Base-by-base conservation (phyloP, 2,888 invertebrate species). In the Choristoneura rosaceana region DNA sequence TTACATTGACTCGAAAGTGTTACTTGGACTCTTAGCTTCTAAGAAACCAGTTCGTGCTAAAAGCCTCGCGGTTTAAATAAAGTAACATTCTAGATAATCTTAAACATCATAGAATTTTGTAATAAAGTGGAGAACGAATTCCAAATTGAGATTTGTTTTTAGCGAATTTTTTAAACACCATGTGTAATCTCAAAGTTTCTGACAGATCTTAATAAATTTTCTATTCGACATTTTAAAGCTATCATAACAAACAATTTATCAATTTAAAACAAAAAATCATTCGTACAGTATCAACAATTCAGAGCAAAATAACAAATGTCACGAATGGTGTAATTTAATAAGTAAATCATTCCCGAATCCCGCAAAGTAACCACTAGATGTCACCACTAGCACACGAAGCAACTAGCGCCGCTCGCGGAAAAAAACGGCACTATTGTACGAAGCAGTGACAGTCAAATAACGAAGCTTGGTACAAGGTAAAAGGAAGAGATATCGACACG, bases 311-410 rank as follows among this genome's bases (percentile, higher is more conserved):
- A 52, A 52, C 50, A 52, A 17, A 52, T 7, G 2, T 14, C 4
- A 47, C 8, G 4, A 15, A 50, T 50, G n/a, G 1, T 8, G 7
- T n/a, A 12, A 45, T 12, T 12, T 12, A 45, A 25, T 25, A 4
- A 34, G 9, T 59, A 59, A 59, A 59, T 7, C 59, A 59, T 59
- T 7, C 10, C 59, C 34, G n/a, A 33, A 58, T 33, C 25, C 33
- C 33, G 55, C 55, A 58, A 59, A 59, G n/a, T 34, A 59, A 34
- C 59, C 59, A n/a, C 59, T 43, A 55, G 55, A 25, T 55, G 55
- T 55, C 55, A 12, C 50, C 50, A 15, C 25, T 55, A 55, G 55
- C 55, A 12, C 25, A 25, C 55, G 25, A 55, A 55, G 25, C 55
- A 25, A 55, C 25, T 25, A 25, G 55, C 55, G 55, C 55, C 55